Percentiles rank a stretch among this genome's conserved stretches.
phyloP scores from a whole-genome alignment of 2,888 invertebrate species.

The Melieria omissa region DNA sequence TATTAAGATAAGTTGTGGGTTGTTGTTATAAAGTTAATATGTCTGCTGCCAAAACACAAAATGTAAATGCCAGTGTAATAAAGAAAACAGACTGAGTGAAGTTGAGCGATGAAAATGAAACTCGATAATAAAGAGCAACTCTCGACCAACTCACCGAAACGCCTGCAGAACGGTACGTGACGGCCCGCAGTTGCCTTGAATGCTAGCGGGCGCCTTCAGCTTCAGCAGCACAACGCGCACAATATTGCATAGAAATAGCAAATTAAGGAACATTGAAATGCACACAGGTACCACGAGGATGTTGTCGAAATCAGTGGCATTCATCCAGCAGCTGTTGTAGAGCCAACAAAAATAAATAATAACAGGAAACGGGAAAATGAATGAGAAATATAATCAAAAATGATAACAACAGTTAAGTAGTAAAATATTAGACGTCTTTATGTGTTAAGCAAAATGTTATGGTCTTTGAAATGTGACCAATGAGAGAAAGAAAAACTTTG shows the following conservation, averaged over 20 bases:
- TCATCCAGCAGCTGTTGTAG: constrained; percentile 78
- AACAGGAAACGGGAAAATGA: background rate
- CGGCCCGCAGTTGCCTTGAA: constrained; percentile 73
- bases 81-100: too few species aligned
- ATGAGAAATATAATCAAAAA: constrained; percentile 2
- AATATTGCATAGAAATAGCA: constrained; percentile 89
- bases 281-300: constrained; percentile 83
- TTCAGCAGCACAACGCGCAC: constrained; percentile 87
- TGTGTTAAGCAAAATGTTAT: background rate
- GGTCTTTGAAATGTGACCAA: background rate
- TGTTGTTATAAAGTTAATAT: too few species aligned
- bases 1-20: too few species aligned
- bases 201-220: constrained; percentile 76
- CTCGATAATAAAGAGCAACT: too few species aligned
- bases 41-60: too few species aligned
- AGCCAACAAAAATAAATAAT: background rate
- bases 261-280: constrained; percentile 82
- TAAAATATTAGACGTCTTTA: background rate
- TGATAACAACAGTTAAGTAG: background rate
- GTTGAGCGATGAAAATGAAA: too few species aligned
- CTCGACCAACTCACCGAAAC: constrained; percentile 70
- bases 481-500: background rate
- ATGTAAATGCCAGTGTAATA: too few species aligned
- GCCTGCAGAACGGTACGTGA: constrained; percentile 81
- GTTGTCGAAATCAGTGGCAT: constrained; percentile 76